Conservation (phyloP, 2,797 vertebrate genomes). For the Scolopax rusticola region DNA sequence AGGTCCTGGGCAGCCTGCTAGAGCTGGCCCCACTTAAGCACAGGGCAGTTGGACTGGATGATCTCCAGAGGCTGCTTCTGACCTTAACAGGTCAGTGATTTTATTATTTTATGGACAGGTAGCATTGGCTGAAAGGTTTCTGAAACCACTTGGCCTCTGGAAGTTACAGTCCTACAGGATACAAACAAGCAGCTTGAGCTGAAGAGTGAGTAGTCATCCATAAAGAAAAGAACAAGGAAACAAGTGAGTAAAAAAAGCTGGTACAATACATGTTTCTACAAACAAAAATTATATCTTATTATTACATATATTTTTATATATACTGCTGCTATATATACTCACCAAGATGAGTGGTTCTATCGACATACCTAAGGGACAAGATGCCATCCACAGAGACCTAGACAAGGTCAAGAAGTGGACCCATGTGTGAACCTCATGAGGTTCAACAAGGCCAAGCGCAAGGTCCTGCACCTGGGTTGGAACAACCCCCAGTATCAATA, state of each 20-base stretch:
- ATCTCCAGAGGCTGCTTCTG: background rate
- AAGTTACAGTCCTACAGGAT: background rate
- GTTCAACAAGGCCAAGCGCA: background rate
- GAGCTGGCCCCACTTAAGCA: background rate
- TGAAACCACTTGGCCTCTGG: background rate
- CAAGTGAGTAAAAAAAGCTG: fast-evolving
- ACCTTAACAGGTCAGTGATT: fast-evolving
- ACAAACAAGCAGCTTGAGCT: background rate
- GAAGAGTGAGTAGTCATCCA: background rate
- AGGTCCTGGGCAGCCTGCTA: background rate
- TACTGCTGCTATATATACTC: background rate
- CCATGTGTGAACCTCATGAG: background rate
- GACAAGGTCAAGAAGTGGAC: background rate
- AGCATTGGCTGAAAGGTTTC: background rate
- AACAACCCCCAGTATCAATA: no score
- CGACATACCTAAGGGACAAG: background rate
- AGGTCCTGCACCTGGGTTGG: background rate
- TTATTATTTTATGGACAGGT: background rate
- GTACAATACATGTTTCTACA: background rate
- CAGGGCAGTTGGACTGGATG: background rate
- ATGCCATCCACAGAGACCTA: background rate
- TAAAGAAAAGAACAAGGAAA: background rate
- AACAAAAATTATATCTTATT: background rate
- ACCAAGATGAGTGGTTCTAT: background rate
- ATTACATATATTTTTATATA: background rate